Conservation (phyloP, 2,113 vertebrate species). For the Sorex fumeus region DNA sequence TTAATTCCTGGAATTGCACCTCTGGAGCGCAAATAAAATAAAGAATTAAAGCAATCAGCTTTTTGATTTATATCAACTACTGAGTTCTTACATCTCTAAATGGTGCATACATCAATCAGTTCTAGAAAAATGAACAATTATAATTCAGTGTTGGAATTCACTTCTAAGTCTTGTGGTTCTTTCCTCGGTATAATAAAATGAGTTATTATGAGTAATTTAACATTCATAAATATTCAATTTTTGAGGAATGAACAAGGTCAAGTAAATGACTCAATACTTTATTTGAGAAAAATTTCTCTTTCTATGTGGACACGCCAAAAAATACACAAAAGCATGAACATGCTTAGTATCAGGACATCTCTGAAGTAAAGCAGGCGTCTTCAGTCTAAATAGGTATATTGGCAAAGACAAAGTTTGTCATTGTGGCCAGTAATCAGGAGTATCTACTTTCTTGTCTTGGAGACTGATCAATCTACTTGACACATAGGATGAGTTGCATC, state of each 20-base stretch:
- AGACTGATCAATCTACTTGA: neutral
- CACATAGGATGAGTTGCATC: neutral
- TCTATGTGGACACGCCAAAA: neutral
- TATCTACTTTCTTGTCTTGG: neutral
- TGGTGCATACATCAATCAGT: neutral
- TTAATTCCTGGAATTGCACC: neutral
- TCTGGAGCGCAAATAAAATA: neutral
- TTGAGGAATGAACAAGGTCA: neutral
- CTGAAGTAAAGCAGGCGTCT: neutral
- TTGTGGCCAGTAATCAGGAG: neutral
- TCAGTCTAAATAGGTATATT: neutral
- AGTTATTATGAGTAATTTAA: slow-evolving; percentile 19
- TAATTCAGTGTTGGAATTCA: neutral
- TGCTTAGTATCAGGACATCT: neutral
- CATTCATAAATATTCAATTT: neutral
- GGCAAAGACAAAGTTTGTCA: neutral
- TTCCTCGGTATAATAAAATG: neutral
- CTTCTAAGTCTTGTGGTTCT: neutral
- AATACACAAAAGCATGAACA: neutral
- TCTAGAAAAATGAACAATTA: slow-evolving; percentile 32
- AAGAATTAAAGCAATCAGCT: neutral
- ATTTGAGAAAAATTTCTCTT: slow-evolving; percentile 45
- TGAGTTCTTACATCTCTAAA: neutral
- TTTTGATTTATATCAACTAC: neutral
- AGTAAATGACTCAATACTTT: neutral